Conservation (phyloP, 1,140 invertebrate genomes). For the Psilanteris sp. region DNA sequence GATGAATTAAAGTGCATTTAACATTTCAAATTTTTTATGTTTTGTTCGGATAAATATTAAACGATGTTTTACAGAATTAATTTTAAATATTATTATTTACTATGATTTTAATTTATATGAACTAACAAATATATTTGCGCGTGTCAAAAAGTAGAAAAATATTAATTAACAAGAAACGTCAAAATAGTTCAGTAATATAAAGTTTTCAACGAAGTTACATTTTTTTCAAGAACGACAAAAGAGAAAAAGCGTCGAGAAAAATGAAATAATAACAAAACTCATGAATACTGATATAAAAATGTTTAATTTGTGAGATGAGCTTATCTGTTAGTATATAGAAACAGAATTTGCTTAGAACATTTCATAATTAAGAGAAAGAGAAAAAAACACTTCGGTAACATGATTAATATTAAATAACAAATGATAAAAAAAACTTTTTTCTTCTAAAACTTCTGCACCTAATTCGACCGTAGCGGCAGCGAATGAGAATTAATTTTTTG, state of each 20-base stretch:
- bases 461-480: slow-evolving; percentile 31
- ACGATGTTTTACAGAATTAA: no score
- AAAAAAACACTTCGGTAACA: slow-evolving; percentile 76
- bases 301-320: slow-evolving; percentile 77
- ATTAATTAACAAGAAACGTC: background rate
- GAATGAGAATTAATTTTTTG: background rate
- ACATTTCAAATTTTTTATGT: no score
- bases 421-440: slow-evolving; percentile 77
- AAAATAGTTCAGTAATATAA: no score
- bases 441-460: slow-evolving; percentile 55
- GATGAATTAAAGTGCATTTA: no score
- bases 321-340: slow-evolving; percentile 77
- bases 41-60: no score
- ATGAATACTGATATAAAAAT: slow-evolving; percentile 71
- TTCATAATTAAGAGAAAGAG: slow-evolving; percentile 64
- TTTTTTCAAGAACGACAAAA: background rate
- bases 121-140: background rate
- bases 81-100: no score
- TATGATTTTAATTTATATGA: no score
- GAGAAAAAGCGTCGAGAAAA: slow-evolving; percentile 14
- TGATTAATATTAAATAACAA: slow-evolving; percentile 80
- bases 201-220: no score
- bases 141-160: slow-evolving; percentile 2
- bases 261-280: slow-evolving; percentile 21
- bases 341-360: slow-evolving; percentile 77